phyloP scores from a whole-genome alignment of 1,140 invertebrate genomes.

The Rhopalosiphum maidis region DNA sequence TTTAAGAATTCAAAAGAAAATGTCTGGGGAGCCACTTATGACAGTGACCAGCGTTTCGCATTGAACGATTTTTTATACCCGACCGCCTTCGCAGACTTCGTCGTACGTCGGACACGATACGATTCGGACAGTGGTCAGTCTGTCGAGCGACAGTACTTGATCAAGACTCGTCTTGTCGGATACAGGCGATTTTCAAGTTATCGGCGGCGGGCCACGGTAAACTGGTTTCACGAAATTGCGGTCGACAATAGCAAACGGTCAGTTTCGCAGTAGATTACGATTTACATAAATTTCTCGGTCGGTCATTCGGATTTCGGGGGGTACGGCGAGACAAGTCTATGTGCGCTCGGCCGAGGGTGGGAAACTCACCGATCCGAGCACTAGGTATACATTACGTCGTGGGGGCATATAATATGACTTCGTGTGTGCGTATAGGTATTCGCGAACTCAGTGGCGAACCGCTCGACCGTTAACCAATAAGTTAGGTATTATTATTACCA shows the following conservation, averaged over 20 bases:
- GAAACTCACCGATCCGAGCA: neutral
- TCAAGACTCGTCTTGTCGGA: neutral
- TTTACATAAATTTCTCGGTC: conserved; percentile 52
- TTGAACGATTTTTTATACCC: too few species aligned
- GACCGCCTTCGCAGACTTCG: too few species aligned
- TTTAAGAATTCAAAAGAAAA: too few species aligned
- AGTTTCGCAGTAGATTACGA: conserved; percentile 54
- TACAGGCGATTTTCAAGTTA: neutral
- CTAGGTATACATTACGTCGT: neutral
- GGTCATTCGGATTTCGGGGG: neutral
- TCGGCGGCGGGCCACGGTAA: neutral
- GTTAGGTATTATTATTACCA: neutral
- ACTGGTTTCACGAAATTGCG: conserved; percentile 40
- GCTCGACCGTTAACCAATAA: conserved; percentile 51
- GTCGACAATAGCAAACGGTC: neutral
- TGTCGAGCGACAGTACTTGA: neutral
- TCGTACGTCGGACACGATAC: too few species aligned
- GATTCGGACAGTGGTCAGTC: too few species aligned
- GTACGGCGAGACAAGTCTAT: neutral
- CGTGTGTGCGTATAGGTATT: neutral
- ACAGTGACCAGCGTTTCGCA: too few species aligned
- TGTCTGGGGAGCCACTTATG: too few species aligned
- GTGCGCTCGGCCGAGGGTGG: conserved; percentile 18
- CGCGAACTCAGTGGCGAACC: too few species aligned
- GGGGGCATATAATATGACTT: neutral